Evolutionary conservation across 2,888 invertebrate species (phyloP).

Genomic region (Drosophila anomelani): DNA sequence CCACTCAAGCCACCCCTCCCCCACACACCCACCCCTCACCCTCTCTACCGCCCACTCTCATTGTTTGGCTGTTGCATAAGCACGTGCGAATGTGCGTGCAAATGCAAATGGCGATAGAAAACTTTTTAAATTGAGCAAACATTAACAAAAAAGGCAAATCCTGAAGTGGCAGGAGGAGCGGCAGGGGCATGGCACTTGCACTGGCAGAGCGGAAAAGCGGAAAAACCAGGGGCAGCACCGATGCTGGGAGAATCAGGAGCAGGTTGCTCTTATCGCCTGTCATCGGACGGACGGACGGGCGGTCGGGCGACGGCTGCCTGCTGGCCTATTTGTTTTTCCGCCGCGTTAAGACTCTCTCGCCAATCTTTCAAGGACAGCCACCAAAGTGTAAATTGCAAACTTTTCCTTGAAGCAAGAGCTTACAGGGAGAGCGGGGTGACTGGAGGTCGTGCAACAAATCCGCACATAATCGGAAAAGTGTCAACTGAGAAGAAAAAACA

Average conservation of each 20-base stretch:
- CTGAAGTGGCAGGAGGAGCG: slow-evolving; percentile 17
- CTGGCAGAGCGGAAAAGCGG: slow-evolving; percentile 5
- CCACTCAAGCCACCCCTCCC: slow-evolving; percentile 9
- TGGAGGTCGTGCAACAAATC: slow-evolving; percentile 60
- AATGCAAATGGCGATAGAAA: slow-evolving; percentile 79
- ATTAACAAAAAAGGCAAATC: slow-evolving; percentile 67
- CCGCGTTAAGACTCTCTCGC: slow-evolving; percentile 57
- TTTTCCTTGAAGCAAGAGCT: slow-evolving; percentile 35
- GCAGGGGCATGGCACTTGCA: slow-evolving; percentile 32
- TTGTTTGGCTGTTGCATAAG: slow-evolving; percentile 53
- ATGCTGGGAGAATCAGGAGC: slow-evolving; percentile 22
- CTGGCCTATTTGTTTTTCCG: slow-evolving; percentile 67
- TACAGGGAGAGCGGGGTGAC: background rate
- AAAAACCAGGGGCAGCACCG: slow-evolving; percentile 1
- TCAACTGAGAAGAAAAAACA: slow-evolving; percentile 56
- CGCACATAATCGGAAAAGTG: slow-evolving; percentile 75
- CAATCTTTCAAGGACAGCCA: slow-evolving; percentile 74
- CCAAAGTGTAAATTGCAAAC: slow-evolving; percentile 71
- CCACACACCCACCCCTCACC: slow-evolving; percentile 38
- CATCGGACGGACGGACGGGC: slow-evolving; percentile 33
- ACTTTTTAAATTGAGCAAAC: slow-evolving; percentile 79
- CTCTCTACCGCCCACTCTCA: slow-evolving; percentile 16
- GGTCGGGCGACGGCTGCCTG: slow-evolving; percentile 1
- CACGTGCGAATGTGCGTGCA: slow-evolving; percentile 77
- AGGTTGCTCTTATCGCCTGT: slow-evolving; percentile 66